Evolutionary conservation across 2,113 vertebrate species (phyloP).

Genomic region (Sphaerodactylus townsendi): DNA sequence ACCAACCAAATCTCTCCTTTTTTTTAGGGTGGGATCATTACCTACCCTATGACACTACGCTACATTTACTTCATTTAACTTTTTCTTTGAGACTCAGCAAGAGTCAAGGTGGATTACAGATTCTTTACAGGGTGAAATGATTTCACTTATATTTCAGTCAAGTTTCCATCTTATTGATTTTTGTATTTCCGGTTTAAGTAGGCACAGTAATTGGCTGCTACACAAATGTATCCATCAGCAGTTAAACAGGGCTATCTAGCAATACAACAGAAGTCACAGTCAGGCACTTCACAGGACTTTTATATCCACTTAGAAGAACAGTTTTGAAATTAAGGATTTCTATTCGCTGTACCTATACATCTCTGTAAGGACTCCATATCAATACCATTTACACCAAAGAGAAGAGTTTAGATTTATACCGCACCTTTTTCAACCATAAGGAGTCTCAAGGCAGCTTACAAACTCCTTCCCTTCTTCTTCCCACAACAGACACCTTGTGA

Average conservation of each 20-base stretch:
- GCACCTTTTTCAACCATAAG: too few relatives aligned
- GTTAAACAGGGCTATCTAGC: background rate
- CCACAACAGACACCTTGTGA: too few relatives aligned
- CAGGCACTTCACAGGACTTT: background rate
- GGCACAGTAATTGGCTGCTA: background rate
- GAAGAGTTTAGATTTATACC: too few relatives aligned
- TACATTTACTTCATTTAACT: too few relatives aligned
- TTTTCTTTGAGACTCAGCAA: too few relatives aligned
- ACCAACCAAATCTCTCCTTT: background rate
- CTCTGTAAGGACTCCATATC: background rate
- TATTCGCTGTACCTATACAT: background rate
- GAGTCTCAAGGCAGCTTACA: too few relatives aligned
- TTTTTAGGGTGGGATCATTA: too few relatives aligned
- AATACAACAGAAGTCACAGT: background rate
- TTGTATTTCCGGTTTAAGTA: background rate
- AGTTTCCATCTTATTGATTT: background rate
- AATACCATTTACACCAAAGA: background rate
- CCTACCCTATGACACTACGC: background rate
- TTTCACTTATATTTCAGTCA: background rate
- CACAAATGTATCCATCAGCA: background rate
- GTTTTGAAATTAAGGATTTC: background rate
- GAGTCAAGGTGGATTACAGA: too few relatives aligned
- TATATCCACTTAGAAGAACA: background rate
- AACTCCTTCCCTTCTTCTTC: too few relatives aligned
- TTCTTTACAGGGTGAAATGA: background rate